A percentile compares a stretch with the other conserved stretches of the same genome.
Evolutionary conservation across 2,888 invertebrate species (phyloP).

Genomic region (Noctua janthe): DNA sequence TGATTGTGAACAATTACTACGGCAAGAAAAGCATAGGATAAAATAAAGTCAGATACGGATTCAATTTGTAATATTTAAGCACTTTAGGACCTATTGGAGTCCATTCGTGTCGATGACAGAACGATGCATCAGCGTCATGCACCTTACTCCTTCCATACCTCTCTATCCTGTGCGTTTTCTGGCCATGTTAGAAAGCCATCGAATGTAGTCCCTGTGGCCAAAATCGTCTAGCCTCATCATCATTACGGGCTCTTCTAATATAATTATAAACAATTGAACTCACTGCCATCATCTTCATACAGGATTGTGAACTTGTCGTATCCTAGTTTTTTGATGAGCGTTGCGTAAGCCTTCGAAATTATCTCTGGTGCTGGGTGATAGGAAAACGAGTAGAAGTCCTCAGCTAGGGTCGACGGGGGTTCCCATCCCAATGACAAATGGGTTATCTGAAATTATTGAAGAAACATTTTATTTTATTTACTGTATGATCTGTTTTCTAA

Average conservation of each 20-base stretch:
- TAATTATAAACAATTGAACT: conserved; percentile 61
- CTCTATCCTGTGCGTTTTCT: too few species aligned
- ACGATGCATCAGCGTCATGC: not conserved
- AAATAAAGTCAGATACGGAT: not conserved
- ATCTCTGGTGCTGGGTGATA: conserved; percentile 92
- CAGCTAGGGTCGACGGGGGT: conserved; percentile 89
- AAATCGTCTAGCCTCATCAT: too few species aligned
- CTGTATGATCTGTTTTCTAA: not conserved
- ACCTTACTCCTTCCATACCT: not conserved
- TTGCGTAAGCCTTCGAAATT: conserved; percentile 92
- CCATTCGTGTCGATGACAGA: not conserved
- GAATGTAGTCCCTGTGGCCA: too few species aligned
- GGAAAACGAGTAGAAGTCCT: conserved; percentile 85
- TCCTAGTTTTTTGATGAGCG: conserved; percentile 92
- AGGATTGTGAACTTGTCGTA: conserved; percentile 95
- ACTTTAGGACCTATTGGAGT: not conserved
- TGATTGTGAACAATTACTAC: not conserved
- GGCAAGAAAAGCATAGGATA: not conserved
- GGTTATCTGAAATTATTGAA: conserved; percentile 90
- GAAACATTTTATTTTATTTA: not conserved
- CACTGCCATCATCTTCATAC: conserved; percentile 94
- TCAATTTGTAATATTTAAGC: not conserved
- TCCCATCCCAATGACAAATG: conserved; percentile 94
- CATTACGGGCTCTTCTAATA: not conserved
- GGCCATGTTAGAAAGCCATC: too few species aligned